Conservation (phyloP, 2,888 invertebrate species). For the Eupeodes latifasciatus region DNA sequence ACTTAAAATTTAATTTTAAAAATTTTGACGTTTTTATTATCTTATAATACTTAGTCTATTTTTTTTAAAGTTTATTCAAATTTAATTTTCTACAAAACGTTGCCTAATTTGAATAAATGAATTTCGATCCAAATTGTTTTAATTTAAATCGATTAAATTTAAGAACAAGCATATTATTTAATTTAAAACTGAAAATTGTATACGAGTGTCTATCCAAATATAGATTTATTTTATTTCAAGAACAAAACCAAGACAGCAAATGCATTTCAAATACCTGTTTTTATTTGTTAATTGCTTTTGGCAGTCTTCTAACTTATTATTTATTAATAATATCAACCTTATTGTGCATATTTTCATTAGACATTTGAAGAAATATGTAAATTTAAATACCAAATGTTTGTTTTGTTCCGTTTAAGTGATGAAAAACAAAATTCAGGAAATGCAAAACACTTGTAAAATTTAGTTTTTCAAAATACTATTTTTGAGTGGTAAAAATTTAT, state of each 20-base stretch:
- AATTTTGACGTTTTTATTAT: no score
- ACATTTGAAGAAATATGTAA: background rate
- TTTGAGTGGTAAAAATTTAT: background rate
- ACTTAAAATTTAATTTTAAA: no score
- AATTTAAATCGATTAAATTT: no score
- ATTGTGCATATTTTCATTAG: background rate
- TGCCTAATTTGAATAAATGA: no score
- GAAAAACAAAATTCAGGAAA: slow-evolving; percentile 24
- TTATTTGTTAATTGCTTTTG: background rate
- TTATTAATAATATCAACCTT: background rate
- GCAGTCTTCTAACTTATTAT: background rate
- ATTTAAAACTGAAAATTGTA: background rate
- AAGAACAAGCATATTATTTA: background rate
- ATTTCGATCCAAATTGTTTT: no score
- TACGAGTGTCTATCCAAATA: background rate
- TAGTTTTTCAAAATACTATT: background rate
- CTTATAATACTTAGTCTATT: no score
- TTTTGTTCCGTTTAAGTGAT: background rate
- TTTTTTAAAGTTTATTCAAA: no score
- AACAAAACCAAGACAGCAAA: slow-evolving; percentile 11
- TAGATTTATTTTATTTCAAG: background rate
- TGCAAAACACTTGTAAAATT: background rate
- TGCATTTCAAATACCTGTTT: slow-evolving; percentile 26
- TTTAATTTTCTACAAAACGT: no score
- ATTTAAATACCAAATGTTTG: background rate